phyloP scores from a whole-genome alignment of 2,888 invertebrate species.

The Cremastinae sp. region DNA sequence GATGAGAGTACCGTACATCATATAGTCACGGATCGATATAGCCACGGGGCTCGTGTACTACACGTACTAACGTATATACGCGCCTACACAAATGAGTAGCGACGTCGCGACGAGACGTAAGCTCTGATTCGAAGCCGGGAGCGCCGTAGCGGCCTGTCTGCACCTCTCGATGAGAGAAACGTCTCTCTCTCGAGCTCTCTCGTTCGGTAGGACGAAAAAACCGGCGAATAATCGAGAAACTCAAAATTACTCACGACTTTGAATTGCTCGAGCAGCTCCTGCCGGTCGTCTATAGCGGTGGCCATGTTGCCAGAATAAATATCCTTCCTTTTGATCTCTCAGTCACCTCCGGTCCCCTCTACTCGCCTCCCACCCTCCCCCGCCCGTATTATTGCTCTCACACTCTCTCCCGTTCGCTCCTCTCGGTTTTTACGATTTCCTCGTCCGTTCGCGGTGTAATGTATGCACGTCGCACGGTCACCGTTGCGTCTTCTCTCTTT shows the following conservation, averaged over 20 bases:
- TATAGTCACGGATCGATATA: constrained; percentile 60
- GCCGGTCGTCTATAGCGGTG: constrained; percentile 79
- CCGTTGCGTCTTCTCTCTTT: neutral
- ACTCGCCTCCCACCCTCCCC: constrained; percentile 48
- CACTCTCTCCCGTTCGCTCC: constrained; percentile 27
- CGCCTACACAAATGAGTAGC: neutral
- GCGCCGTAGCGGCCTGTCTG: too few relatives aligned
- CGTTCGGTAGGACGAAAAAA: neutral
- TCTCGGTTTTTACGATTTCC: too few relatives aligned
- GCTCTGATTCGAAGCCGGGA: too few relatives aligned
- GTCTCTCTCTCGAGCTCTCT: too few relatives aligned
- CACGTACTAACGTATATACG: neutral
- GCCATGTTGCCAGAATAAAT: constrained; percentile 76
- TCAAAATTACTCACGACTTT: constrained; percentile 73
- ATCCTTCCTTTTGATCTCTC: constrained; percentile 69
- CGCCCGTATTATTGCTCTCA: constrained; percentile 27
- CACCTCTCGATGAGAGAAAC: too few relatives aligned
- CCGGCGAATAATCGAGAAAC: neutral
- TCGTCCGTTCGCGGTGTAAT: too few relatives aligned
- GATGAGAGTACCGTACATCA: constrained; percentile 51
- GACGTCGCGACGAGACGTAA: too few relatives aligned
- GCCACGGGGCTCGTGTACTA: constrained; percentile 15
- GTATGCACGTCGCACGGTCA: neutral
- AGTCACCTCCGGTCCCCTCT: constrained; percentile 61
- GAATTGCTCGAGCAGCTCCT: constrained; percentile 78